phyloP scores from a whole-genome alignment of 2,888 invertebrate species.

The Charanyca ferruginea region DNA sequence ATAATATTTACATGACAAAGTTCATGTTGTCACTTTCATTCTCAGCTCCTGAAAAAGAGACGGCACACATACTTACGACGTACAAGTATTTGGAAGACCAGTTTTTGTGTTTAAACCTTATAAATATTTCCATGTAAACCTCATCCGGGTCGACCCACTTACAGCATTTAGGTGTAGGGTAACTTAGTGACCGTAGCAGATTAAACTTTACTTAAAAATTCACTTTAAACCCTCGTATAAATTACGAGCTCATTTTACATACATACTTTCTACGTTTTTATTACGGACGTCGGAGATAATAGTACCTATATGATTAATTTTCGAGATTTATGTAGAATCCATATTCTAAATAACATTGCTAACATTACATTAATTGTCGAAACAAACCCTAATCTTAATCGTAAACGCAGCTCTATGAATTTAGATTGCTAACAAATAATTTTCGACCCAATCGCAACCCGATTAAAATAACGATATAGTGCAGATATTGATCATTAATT shows the following conservation, averaged over 20 bases:
- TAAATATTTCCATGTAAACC: conserved; percentile 76
- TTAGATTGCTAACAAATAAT: not conserved
- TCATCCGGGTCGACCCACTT: conserved; percentile 77
- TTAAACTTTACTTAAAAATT: conserved; percentile 68
- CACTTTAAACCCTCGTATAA: conserved; percentile 57
- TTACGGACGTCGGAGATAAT: not conserved
- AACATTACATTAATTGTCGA: not conserved
- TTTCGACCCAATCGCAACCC: not conserved
- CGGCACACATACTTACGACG: conserved; percentile 56
- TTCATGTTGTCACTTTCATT: conserved; percentile 64
- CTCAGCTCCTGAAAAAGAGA: conserved; percentile 63
- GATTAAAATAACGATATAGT: not conserved
- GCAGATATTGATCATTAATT: conserved; percentile 2
- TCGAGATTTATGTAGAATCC: not conserved
- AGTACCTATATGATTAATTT: not conserved
- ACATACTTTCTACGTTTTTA: conserved; percentile 22
- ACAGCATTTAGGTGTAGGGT: conserved; percentile 74
- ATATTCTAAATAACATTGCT: no score
- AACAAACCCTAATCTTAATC: not conserved
- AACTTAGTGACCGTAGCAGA: conserved; percentile 71
- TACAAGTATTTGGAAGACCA: conserved; percentile 63
- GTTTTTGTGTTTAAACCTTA: conserved; percentile 75
- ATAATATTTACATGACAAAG: conserved; percentile 77
- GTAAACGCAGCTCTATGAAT: not conserved
- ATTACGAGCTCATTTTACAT: conserved; percentile 38